Evolutionary conservation across 1,140 invertebrate genomes (phyloP), one percentile per base, ranked within the genome.

Genomic region (Ladona fulva): DNA sequence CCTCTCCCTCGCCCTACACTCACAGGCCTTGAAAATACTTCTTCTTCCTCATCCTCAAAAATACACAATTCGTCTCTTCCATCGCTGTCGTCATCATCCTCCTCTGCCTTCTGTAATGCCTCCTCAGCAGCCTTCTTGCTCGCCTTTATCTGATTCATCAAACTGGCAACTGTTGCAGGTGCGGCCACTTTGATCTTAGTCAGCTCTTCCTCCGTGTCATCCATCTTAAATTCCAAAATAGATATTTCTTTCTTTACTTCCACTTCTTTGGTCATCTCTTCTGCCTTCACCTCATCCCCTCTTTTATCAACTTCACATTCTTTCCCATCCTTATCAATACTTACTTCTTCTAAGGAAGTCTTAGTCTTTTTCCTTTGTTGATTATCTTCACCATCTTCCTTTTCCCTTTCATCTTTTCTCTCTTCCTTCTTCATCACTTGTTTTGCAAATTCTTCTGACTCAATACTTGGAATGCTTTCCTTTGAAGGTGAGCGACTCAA

Each of bases 211-310:
- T 16, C 12, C 3, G 16, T 3, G 1, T 75, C 74, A 16, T 75
- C 29, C 29, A 25, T 75, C 74, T 25, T 42, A 24, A 25, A 75
- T 25, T 75, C 74, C 19, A 42, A 25, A 3, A 42, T 75, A n/a
- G 74, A 75, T 14, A 75, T 75, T 24, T 42, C 80, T 80, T 75
- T 81, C 82, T 80, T 79, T 83, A 83, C 74, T 83, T 83, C 12
- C 82, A 77, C 37, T 80, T 83, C 24, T 82, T 83, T 75, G 3
- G 37, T 25, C 74, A 3, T 25, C 19, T 42, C 24, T 24, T 75
- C 24, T 3, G 5, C 52, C 52, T 16, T 19, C 52, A 19, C 52
- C 12, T 66, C 52, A 66, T 66, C 52, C 83, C 7, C 82, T 83
- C 1, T 80, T 80, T 37, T 82, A 3, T 66, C 52, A 1, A 66